Evolutionary conservation across 2,113 vertebrate species (phyloP).

Genomic region (Labrus mixtus): DNA sequence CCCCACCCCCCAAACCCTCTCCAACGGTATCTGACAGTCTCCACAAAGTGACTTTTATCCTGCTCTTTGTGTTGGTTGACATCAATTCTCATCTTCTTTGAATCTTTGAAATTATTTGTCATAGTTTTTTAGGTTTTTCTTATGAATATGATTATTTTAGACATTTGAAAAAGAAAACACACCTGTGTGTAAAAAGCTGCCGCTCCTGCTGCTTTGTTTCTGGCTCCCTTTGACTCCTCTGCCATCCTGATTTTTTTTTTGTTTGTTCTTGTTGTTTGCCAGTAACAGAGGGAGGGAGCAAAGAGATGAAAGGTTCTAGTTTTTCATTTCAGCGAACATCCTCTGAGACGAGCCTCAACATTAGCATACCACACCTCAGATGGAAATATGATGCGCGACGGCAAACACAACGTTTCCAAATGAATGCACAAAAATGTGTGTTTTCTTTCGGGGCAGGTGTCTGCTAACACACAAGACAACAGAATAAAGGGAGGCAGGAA

Average conservation of each 20-base stretch:
- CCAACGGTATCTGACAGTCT: slow-evolving; percentile 62
- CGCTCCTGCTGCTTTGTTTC: slow-evolving; percentile 72
- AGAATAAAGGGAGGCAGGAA: background rate
- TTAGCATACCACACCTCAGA: slow-evolving; percentile 31
- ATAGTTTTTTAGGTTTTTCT: slow-evolving; percentile 39
- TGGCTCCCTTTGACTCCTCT: slow-evolving; percentile 67
- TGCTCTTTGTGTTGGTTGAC: slow-evolving; percentile 68
- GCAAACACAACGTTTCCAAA: slow-evolving; percentile 31
- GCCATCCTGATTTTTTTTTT: slow-evolving; percentile 57
- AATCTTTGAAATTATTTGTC: slow-evolving; percentile 30
- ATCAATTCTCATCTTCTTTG: slow-evolving; percentile 52
- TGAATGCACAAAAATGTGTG: slow-evolving; percentile 30
- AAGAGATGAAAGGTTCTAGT: slow-evolving; percentile 40
- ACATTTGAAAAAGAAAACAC: slow-evolving; percentile 50
- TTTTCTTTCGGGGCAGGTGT: slow-evolving; percentile 7
- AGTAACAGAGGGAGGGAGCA: slow-evolving; percentile 54
- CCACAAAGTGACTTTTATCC: slow-evolving; percentile 57
- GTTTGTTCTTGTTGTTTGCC: slow-evolving; percentile 51
- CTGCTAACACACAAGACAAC: slow-evolving; percentile 3
- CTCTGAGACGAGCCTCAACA: slow-evolving; percentile 28
- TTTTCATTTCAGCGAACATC: slow-evolving; percentile 25
- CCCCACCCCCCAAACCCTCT: slow-evolving; percentile 28
- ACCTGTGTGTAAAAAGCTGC: slow-evolving; percentile 50
- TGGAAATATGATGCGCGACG: slow-evolving; percentile 38
- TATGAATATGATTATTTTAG: slow-evolving; percentile 30